Percentiles rank a stretch among this genome's conserved stretches.
Evolutionary conservation across 2,113 vertebrate genomes (phyloP).

Genomic region (Semicossyphus pulcher): DNA sequence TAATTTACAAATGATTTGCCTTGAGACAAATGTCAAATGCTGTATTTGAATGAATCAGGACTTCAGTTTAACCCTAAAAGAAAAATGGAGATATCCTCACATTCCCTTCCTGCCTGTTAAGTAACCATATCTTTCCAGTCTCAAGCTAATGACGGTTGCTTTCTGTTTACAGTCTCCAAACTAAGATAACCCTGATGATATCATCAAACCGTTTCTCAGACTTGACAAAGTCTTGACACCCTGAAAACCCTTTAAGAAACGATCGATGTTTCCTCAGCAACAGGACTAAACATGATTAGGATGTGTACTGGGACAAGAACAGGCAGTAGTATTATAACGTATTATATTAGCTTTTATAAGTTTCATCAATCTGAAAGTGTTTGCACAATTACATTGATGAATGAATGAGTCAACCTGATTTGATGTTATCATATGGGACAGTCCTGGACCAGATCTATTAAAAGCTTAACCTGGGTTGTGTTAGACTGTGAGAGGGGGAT

Average conservation of each 20-base stretch:
- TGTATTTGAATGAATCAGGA: no score
- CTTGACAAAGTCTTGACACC: no score
- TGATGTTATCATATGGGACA: not conserved
- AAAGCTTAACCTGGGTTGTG: not conserved
- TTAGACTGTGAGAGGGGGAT: not conserved
- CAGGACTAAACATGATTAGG: no score
- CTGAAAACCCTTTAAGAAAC: no score
- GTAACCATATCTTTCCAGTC: not conserved
- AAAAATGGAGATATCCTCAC: not conserved
- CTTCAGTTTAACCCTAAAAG: no score
- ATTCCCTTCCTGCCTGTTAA: not conserved
- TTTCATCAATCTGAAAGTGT: not conserved
- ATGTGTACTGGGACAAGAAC: no score
- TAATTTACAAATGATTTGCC: not conserved
- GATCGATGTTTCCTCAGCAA: no score
- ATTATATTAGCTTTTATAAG: not conserved
- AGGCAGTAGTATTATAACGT: no score
- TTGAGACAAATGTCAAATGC: not conserved
- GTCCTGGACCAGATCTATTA: conserved; percentile 1
- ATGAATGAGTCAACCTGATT: not conserved
- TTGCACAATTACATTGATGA: not conserved
- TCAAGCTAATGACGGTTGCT: not conserved
- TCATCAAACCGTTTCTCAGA: no score
- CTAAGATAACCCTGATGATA: not conserved
- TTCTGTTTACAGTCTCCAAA: not conserved